Conservation (phyloP, 2,888 invertebrate genomes). For the Creontiades dilutus region DNA sequence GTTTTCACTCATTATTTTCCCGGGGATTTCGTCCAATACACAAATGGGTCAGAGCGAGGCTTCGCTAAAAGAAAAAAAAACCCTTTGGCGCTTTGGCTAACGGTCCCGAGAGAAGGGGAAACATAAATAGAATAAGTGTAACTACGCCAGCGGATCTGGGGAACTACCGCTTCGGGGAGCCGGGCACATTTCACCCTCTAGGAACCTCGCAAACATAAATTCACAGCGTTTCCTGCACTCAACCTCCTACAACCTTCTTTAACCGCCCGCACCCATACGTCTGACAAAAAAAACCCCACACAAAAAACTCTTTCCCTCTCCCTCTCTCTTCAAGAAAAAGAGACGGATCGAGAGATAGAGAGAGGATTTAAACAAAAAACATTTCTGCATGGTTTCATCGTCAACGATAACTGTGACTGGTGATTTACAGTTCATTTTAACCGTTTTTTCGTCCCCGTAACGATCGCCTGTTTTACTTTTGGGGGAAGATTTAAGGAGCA, state of each 20-base stretch:
- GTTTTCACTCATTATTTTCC: slow-evolving; percentile 52
- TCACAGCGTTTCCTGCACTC: slow-evolving; percentile 66
- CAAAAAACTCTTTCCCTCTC: not conserved
- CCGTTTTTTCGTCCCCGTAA: slow-evolving; percentile 14
- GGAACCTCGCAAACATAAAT: slow-evolving; percentile 64
- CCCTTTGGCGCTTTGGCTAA: not conserved
- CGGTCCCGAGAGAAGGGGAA: not conserved
- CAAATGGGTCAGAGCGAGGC: slow-evolving; percentile 64
- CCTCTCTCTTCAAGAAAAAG: too few species aligned
- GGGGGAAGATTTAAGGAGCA: not conserved
- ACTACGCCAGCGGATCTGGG: slow-evolving; percentile 37
- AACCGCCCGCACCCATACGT: slow-evolving; percentile 50
- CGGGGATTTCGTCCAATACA: slow-evolving; percentile 58
- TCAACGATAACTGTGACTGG: slow-evolving; percentile 10
- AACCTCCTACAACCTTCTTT: slow-evolving; percentile 37
- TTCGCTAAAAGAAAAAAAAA: not conserved
- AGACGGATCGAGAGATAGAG: not conserved
- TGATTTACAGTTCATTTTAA: slow-evolving; percentile 57
- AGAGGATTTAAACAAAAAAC: slow-evolving; percentile 55
- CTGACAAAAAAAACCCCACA: not conserved
- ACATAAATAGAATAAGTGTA: slow-evolving; percentile 67
- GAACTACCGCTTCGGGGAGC: slow-evolving; percentile 50
- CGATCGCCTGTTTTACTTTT: not conserved
- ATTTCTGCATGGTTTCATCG: slow-evolving; percentile 45
- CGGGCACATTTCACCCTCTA: slow-evolving; percentile 65